Percentiles rank a stretch among this genome's conserved stretches.
Conservation (phyloP, 2,797 vertebrate species). For the Sciurus vulgaris region DNA sequence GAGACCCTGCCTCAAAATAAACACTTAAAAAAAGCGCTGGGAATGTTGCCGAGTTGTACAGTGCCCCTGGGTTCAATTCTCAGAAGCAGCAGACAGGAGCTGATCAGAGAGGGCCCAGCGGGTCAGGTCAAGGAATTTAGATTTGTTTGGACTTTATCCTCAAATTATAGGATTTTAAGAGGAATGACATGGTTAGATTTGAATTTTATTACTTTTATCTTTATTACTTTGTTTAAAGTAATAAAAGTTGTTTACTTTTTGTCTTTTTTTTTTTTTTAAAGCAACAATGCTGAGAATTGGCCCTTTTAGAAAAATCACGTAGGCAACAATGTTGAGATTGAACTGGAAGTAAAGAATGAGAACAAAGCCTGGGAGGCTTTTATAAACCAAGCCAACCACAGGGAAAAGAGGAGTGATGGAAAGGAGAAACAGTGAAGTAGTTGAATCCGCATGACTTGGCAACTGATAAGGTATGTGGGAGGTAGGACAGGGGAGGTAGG, state of each 20-base stretch:
- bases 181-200: not conserved
- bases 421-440: not conserved
- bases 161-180: slow-evolving; percentile 18
- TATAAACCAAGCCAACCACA: not conserved
- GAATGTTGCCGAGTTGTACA: no score
- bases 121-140: not conserved
- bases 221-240: slow-evolving; percentile 60
- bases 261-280: not conserved
- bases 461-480: not conserved
- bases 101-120: not conserved
- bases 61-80: no score
- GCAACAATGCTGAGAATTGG: slow-evolving; percentile 1
- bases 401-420: not conserved
- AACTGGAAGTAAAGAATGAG: not conserved
- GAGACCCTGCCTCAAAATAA: no score
- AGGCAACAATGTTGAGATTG: not conserved
- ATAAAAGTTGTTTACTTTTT: not conserved
- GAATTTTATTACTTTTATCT: slow-evolving; percentile 71
- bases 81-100: no score
- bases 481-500: not conserved
- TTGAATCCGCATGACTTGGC: not conserved
- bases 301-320: slow-evolving; percentile 19
- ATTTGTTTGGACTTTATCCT: slow-evolving; percentile 75
- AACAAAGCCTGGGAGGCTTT: not conserved
- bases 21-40: no score